Percentiles rank a stretch among this genome's conserved stretches.
Evolutionary conservation across 2,797 vertebrate species (phyloP).

Genomic region (Eleutherodactylus coqui): DNA sequence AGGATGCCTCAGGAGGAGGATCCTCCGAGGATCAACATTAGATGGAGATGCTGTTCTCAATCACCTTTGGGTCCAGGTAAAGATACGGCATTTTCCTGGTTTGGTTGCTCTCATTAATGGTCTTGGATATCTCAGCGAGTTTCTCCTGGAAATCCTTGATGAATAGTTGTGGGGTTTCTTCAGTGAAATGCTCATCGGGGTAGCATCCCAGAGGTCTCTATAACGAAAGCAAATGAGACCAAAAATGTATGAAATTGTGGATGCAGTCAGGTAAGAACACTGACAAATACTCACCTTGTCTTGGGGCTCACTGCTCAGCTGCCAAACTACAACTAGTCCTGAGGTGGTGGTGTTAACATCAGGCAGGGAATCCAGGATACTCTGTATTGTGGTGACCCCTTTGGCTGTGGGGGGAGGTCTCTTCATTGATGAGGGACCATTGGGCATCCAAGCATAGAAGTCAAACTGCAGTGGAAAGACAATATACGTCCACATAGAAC

Average conservation of each 20-base stretch:
- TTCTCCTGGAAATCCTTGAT: conserved; percentile 74
- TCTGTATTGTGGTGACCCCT: too few species aligned
- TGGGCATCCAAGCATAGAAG: conserved; percentile 76
- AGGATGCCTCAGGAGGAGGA: too few species aligned
- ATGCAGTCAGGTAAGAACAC: too few species aligned
- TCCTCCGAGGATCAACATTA: conserved; percentile 64
- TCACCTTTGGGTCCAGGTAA: conserved; percentile 74
- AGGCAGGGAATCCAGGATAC: conserved; percentile 76
- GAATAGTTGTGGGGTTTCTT: conserved; percentile 70
- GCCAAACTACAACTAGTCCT: conserved; percentile 64
- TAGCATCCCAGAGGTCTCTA: conserved; percentile 81
- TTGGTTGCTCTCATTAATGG: conserved; percentile 77
- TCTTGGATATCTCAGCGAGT: conserved; percentile 72
- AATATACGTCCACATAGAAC: too few species aligned
- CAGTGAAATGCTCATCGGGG: too few species aligned
- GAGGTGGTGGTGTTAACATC: conserved; percentile 71
- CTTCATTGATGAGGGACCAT: conserved; percentile 71
- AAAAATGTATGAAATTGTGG: too few species aligned
- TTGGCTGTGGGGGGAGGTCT: conserved; percentile 77
- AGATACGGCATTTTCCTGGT: conserved; percentile 74
- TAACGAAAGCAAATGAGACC: too few species aligned
- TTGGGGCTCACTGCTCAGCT: conserved; percentile 71
- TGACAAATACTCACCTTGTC: conserved; percentile 74
- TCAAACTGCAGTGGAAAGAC: conserved; percentile 72
- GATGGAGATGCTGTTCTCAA: conserved; percentile 84